phyloP scores from a whole-genome alignment of 2,113 vertebrate species.

The Gavialis gangeticus region DNA sequence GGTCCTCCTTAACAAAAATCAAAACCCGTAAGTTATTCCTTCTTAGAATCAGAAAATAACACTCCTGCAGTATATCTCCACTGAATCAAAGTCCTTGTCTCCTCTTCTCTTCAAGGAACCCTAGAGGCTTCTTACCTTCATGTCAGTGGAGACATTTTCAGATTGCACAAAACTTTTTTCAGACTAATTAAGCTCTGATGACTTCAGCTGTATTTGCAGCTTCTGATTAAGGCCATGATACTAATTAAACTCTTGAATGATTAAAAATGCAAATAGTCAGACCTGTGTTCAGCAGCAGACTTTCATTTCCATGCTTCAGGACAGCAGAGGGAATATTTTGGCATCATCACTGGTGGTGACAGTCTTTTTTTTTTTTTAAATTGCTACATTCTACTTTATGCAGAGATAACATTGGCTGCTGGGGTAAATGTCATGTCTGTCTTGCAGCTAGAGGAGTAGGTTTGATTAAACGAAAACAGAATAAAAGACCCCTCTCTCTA shows the following conservation, averaged over 20 bases:
- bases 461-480: conserved; percentile 42
- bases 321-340: conserved; percentile 22
- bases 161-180: conserved; percentile 24
- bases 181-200: conserved; percentile 81
- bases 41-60: neutral
- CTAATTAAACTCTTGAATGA: conserved; percentile 82
- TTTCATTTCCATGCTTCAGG: conserved; percentile 26
- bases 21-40: neutral
- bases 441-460: conserved; percentile 1
- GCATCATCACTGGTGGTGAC: neutral
- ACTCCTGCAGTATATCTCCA: conserved; percentile 18
- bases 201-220: conserved; percentile 78
- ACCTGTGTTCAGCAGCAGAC: conserved; percentile 56
- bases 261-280: conserved; percentile 79
- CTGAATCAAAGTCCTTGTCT: conserved; percentile 11
- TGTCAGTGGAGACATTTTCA: conserved; percentile 33
- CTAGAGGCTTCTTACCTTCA: conserved; percentile 26
- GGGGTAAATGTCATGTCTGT: conserved; percentile 7
- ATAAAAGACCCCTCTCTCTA: neutral
- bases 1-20: neutral
- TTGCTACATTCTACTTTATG: neutral
- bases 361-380: neutral
- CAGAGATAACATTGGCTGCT: neutral
- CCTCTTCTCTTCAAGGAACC: neutral
- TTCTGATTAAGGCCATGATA: conserved; percentile 78